Percentiles rank a stretch among this genome's conserved stretches.
phyloP scores from a whole-genome alignment of 2,888 invertebrate genomes.

The Dugesia japonica region DNA sequence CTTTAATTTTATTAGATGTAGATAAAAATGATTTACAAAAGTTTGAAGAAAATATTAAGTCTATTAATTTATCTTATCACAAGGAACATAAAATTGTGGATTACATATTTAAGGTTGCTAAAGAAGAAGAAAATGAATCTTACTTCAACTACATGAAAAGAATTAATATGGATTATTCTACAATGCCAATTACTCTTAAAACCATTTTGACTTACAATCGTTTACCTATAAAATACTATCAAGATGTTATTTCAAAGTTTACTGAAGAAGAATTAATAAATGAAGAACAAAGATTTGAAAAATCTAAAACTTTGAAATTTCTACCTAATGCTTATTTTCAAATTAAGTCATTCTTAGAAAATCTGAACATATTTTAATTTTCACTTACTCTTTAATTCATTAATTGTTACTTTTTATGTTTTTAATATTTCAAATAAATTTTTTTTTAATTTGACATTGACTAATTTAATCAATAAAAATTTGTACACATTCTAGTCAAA shows the following conservation, averaged over 20 bases:
- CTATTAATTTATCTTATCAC: neutral
- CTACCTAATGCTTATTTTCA: neutral
- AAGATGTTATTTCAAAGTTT: neutral
- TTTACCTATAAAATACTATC: neutral
- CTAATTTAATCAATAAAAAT: too few relatives aligned
- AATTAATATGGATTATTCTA: slow-evolving; percentile 5
- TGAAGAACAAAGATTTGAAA: neutral
- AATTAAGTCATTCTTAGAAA: neutral
- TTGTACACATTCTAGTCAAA: too few relatives aligned
- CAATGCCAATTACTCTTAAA: neutral
- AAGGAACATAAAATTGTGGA: neutral
- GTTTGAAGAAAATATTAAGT: neutral
- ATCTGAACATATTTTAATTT: neutral
- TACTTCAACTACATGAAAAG: neutral
- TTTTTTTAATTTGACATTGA: too few relatives aligned
- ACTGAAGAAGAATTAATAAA: neutral
- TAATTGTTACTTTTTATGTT: too few relatives aligned
- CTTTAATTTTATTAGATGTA: neutral
- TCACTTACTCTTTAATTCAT: too few relatives aligned
- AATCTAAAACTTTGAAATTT: neutral
- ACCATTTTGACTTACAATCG: neutral
- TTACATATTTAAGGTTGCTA: neutral
- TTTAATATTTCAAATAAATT: too few relatives aligned
- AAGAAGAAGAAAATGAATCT: neutral
- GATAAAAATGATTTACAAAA: neutral